phyloP scores from a whole-genome alignment of 2,797 vertebrate genomes.

The Meda fulgida region DNA sequence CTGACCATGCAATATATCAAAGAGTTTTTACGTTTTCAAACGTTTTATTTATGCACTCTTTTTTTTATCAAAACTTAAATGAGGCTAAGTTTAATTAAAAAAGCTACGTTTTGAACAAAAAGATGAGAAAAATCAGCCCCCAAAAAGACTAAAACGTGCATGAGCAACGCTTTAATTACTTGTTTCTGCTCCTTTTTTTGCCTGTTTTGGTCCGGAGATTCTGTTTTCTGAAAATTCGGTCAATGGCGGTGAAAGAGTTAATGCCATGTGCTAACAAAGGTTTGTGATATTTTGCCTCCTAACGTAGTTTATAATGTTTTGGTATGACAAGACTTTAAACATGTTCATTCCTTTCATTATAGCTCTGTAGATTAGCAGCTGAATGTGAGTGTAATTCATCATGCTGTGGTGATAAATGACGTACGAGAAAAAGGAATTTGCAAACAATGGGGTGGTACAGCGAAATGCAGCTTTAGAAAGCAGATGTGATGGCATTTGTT shows the following conservation, averaged over 20 bases:
- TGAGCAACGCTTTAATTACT: not conserved
- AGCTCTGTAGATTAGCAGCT: conserved; percentile 11
- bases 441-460: conserved; percentile 33
- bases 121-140: not conserved
- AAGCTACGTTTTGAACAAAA: not conserved
- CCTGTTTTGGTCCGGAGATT: not conserved
- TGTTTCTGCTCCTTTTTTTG: not conserved
- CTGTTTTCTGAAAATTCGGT: not conserved
- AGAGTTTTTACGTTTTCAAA: too few relatives aligned
- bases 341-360: conserved; percentile 30
- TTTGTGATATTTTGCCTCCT: not conserved
- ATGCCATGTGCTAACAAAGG: not conserved
- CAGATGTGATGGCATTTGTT: not conserved
- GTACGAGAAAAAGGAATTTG: conserved; percentile 35
- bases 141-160: not conserved
- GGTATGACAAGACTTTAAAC: conserved; percentile 46
- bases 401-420: conserved; percentile 23
- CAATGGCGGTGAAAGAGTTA: not conserved
- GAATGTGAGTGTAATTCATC: conserved; percentile 23
- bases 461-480: not conserved
- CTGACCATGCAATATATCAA: not conserved
- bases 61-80: not conserved
- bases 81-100: not conserved
- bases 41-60: too few relatives aligned
- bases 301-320: conserved; percentile 12